phyloP scores from a whole-genome alignment of 2,797 vertebrate species.

The Hippopotamyrus pictus region DNA sequence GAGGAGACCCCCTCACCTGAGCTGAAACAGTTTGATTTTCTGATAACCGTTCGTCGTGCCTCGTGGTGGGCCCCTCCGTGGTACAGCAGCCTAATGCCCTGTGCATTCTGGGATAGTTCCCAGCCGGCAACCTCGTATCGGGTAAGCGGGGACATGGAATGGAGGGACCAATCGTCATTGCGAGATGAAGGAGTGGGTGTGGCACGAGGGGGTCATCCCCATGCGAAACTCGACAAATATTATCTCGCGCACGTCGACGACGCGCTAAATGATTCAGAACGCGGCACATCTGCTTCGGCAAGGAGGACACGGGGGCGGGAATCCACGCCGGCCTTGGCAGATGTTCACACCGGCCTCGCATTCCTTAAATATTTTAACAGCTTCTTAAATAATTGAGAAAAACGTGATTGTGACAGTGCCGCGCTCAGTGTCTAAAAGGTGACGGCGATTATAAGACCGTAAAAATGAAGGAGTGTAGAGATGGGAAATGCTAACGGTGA shows the following conservation, averaged over 20 bases:
- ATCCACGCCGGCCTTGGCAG: neutral
- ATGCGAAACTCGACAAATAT: neutral
- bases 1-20: neutral
- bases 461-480: neutral
- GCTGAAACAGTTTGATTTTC: neutral
- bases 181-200: neutral
- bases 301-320: neutral
- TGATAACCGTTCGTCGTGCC: neutral
- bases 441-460: neutral
- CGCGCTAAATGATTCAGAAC: conserved; percentile 32
- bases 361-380: conserved; percentile 31
- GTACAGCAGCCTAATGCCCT: neutral
- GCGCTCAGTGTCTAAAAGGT: neutral
- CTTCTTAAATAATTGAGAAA: conserved; percentile 18
- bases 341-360: neutral
- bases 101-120: neutral
- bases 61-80: neutral
- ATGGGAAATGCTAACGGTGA: neutral
- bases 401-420: neutral
- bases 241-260: conserved; percentile 1
- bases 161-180: neutral
- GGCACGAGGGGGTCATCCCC: neutral
- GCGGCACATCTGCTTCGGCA: conserved; percentile 27
- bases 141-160: neutral
- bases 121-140: neutral